phyloP scores from a whole-genome alignment of 2,797 vertebrate species.

The Luscinia megarhynchos region DNA sequence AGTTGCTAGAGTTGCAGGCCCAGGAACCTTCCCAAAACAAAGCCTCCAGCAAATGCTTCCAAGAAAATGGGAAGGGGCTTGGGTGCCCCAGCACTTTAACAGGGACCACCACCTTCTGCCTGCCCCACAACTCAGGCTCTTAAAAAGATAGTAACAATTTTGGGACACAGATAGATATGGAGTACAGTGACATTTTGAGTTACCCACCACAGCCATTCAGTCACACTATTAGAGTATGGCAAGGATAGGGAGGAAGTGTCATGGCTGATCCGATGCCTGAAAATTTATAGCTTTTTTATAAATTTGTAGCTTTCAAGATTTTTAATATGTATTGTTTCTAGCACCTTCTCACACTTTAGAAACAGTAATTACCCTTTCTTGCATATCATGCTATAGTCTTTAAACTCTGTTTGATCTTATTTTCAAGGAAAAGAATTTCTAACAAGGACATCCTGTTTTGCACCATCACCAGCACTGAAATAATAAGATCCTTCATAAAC shows the following conservation, averaged over 20 bases:
- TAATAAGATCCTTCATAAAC: not conserved
- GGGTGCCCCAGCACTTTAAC: no score
- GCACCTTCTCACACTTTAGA: not conserved
- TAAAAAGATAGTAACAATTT: not conserved
- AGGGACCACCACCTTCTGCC: accelerated
- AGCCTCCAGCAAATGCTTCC: not conserved
- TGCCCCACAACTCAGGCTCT: accelerated
- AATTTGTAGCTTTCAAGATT: not conserved
- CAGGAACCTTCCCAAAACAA: not conserved
- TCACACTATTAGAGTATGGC: not conserved
- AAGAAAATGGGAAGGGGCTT: not conserved
- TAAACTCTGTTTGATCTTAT: not conserved
- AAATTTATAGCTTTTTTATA: not conserved
- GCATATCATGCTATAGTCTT: not conserved
- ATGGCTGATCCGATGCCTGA: not conserved
- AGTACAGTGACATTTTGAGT: not conserved
- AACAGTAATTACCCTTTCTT: not conserved
- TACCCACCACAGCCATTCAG: not conserved
- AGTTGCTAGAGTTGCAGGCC: not conserved
- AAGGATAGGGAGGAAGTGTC: not conserved
- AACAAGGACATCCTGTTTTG: not conserved
- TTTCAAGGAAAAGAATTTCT: not conserved
- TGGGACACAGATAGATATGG: no score
- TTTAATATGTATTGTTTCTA: not conserved
- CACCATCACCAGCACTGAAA: accelerated